Base-by-base conservation (phyloP, 1,140 invertebrate genomes). In the Cotesia chilonis region DNA sequence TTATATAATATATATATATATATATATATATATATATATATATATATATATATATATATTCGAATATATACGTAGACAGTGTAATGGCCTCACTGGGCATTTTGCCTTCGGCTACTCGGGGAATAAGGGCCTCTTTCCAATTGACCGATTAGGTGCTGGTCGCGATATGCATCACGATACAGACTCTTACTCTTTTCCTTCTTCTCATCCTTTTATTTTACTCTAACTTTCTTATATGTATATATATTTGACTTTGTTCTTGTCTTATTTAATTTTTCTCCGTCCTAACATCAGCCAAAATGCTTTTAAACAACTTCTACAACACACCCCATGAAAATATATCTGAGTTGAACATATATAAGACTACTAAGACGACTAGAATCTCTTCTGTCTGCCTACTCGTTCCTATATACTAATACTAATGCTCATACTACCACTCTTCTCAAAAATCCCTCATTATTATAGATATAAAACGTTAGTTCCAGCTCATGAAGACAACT, bases 71-170 rank as follows among this genome's bases (percentile, higher is more conserved):
- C 78, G 78, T 80, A 83, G 80, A 84, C 80, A 81, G 83, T 84
- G 82, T 83, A 84, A 84, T 83, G 83, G 81, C 82, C 83, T 82
- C 80, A 73, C 71, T 73, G 72, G 78, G 74, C 74, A 80, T 59
- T 70, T 51, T 65, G 59, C 68, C 69, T 59, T 73, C 68, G 77
- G 75, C 77, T 72, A 78, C 41, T 36, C 28, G 81, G 81, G 80
- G 76, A 14, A 81, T 80, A 77, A 82, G 75, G 76, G 78, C 76
- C 71, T 72, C 76, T 81, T 82, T 80, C 76, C 79, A 81, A 80
- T 76, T 75, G 81, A 76, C 75, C 75, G 78, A 72, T 75, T 75
- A 75, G 61, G 64, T 55, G 51, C 59, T 69, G 54, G 63, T 68
- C 63, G 63, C 61, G 68, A 66, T 65, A 66, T 17, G 71, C 68